Percentiles rank a stretch among this genome's conserved stretches.
phyloP scores from a whole-genome alignment of 2,113 vertebrate genomes.

The Prietella phreatophila region DNA sequence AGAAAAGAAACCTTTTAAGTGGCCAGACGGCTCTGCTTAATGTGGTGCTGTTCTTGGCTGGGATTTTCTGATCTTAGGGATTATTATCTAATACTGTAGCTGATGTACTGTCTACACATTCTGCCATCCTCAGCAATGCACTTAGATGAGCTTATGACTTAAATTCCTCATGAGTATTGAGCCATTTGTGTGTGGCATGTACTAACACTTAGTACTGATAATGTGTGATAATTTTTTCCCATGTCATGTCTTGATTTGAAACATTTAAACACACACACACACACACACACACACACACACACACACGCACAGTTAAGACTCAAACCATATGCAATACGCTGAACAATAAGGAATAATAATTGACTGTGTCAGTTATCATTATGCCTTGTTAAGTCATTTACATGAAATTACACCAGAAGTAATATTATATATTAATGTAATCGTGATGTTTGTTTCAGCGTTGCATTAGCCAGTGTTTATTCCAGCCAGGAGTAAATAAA shows the following conservation, averaged over 20 bases:
- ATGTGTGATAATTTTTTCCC: neutral
- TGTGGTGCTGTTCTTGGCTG: neutral
- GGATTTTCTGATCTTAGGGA: neutral
- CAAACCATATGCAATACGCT: neutral
- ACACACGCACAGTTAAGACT: neutral
- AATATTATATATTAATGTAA: neutral
- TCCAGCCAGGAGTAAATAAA: neutral
- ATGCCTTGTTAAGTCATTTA: neutral
- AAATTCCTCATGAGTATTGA: neutral
- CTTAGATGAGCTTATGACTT: neutral
- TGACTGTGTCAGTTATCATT: neutral
- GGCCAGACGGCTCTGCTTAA: neutral
- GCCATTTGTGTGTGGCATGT: neutral
- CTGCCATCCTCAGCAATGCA: neutral
- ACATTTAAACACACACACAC: neutral
- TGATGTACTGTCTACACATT: neutral
- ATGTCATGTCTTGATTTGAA: neutral
- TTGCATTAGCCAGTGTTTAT: neutral
- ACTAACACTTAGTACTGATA: neutral
- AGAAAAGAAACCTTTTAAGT: neutral
- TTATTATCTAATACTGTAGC: neutral
- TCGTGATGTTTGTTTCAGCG: neutral
- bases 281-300: neutral
- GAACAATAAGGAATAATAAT: neutral
- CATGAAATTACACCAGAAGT: neutral